Base-by-base conservation (phyloP, 2,113 vertebrate species). In the Zingel zingel region DNA sequence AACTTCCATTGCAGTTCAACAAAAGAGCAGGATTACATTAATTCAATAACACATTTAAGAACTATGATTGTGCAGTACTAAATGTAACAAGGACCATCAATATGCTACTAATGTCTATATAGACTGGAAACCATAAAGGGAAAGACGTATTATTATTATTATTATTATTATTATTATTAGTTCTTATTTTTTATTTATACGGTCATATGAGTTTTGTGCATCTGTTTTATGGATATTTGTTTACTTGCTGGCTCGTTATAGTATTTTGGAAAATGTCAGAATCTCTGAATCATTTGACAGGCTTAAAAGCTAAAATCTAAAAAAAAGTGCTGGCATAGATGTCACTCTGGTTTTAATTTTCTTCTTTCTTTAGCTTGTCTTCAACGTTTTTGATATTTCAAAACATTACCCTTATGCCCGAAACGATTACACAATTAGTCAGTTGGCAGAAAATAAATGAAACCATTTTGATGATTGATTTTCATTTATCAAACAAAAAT, bases 211-310 rank as follows among this genome's bases (percentile, higher is more conserved):
- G 58, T 64, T 79, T 48, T 84, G 10, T 84, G 51, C 14, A 21
- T 27, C 23, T 58, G 27, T 59, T 69, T 72, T 53, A 51, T 66
- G n/a, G 51, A 21, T 33, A 33, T 65, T 54, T 15, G n/a, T 81
- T 66, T 39, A 51, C 43, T 66, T 59, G 21, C 16, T 59, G 23
- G 23, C 48, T 68, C 12, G 59, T 67, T 2, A 15, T 43, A 13
- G 18, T 65, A 43, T 33, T 64, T 72, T 65, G 45, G 2, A 10
- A n/a, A 57, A 67, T 51, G 67, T 74, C 25, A 63, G 54, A 56
- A 56, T 8, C 43, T 78, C 43, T 74, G 45, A 62, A 68, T 79
- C 48, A 79, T 62, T 84, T 84, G 63, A 57, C 33, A 54, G n/a
- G 27, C 7, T 69, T 39, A n/a, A 21, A 63, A 67, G 25, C 25